These are phyloP conservation scores for Ahaetulla prasina DNA, from an alignment of 2,113 vertebrate species.

Conservation along the genomic window DNA sequence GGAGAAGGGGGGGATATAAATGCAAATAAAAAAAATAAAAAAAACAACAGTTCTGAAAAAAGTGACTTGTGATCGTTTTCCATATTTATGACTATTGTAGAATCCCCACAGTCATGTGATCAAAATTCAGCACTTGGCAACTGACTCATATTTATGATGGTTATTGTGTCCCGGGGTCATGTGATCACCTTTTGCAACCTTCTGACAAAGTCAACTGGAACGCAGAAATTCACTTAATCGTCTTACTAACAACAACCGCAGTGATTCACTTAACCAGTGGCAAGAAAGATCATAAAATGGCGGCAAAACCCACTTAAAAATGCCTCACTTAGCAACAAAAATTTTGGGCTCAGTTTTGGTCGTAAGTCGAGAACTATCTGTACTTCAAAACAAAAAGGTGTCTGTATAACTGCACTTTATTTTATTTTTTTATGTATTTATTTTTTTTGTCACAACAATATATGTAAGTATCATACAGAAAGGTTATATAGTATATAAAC, in stretches of 20 bases:
- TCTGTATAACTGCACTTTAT: background rate
- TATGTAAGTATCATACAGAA: too few species aligned
- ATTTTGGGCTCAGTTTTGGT: background rate
- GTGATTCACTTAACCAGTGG: background rate
- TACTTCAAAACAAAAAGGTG: slow-evolving; percentile 28
- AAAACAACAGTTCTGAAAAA: background rate
- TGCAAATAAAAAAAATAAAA: too few species aligned
- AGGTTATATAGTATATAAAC: too few species aligned
- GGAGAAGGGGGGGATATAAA: too few species aligned
- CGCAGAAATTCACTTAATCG: background rate
- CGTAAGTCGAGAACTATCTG: background rate
- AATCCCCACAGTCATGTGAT: background rate
- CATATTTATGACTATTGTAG: background rate
- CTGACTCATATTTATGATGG: background rate
- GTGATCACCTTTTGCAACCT: background rate
- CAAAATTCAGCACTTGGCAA: background rate
- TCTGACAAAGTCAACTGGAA: background rate
- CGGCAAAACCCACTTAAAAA: background rate
- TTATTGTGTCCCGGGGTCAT: background rate
- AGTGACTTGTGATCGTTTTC: background rate
- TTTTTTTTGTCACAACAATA: too few species aligned
- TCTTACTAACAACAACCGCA: background rate
- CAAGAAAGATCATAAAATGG: background rate
- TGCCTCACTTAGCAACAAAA: background rate
- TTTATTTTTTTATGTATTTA: too few species aligned